Evolutionary conservation across 2,113 vertebrate species (phyloP).

Genomic region (Tursiops truncatus): DNA sequence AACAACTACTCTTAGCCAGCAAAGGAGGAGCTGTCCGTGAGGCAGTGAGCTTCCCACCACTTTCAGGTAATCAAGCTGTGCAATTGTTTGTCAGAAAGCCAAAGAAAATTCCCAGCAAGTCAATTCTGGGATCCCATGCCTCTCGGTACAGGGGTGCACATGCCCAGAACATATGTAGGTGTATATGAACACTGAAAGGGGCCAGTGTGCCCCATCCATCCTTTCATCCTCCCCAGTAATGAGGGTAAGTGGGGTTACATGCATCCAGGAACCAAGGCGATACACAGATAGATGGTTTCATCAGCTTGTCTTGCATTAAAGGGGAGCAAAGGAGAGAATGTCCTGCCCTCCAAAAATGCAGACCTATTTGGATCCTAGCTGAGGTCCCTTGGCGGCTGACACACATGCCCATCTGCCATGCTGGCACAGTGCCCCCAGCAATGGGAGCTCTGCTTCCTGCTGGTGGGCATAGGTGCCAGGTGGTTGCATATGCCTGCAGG

Average conservation of each 20-base stretch:
- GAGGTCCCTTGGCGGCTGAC: slow-evolving; percentile 35
- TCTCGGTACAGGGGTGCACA: neutral
- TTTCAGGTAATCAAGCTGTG: neutral
- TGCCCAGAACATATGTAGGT: neutral
- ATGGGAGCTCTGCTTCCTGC: slow-evolving; percentile 47
- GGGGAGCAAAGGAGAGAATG: slow-evolving; percentile 32
- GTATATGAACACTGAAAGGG: neutral
- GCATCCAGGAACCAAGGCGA: neutral
- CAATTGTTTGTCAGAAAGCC: neutral
- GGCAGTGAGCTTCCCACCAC: neutral
- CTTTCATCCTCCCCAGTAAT: neutral
- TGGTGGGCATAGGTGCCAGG: slow-evolving; percentile 56
- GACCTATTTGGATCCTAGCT: neutral
- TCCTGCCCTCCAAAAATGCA: slow-evolving; percentile 68
- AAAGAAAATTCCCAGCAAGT: neutral
- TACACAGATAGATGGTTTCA: neutral
- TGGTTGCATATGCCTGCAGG: neutral
- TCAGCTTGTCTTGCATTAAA: neutral
- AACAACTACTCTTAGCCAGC: neutral
- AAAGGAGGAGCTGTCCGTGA: neutral
- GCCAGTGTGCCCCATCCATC: neutral
- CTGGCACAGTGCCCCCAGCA: slow-evolving; percentile 41
- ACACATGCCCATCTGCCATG: slow-evolving; percentile 56
- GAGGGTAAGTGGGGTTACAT: neutral
- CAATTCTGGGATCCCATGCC: neutral